Conservation (phyloP, 2,113 vertebrate genomes). For the Reinhardtius hippoglossoides region DNA sequence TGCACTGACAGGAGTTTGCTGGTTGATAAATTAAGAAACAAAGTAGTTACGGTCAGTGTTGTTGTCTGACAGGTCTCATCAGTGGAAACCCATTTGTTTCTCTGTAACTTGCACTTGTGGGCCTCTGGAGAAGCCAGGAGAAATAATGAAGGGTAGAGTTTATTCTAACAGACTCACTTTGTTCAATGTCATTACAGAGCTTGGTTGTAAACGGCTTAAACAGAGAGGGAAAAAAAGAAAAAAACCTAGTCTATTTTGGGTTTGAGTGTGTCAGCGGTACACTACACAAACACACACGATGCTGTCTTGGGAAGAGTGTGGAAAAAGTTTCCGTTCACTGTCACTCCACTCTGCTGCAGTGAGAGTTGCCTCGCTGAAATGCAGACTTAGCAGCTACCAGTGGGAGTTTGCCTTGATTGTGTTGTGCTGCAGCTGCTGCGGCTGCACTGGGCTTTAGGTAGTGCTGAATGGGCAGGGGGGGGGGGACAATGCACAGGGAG, state of each 20-base stretch:
- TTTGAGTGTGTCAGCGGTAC: constrained; percentile 68
- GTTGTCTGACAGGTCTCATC: constrained; percentile 17
- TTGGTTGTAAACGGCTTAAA: constrained; percentile 43
- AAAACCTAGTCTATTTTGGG: constrained; percentile 57
- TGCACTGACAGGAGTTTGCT: constrained; percentile 1
- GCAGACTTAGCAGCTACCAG: constrained; percentile 71
- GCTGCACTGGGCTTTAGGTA: constrained; percentile 65
- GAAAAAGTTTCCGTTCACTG: constrained; percentile 73
- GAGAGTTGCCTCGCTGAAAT: constrained; percentile 70
- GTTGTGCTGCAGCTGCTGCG: constrained; percentile 67
- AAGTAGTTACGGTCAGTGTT: not conserved
- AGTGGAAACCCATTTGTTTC: constrained; percentile 32
- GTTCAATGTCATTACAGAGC: constrained; percentile 62
- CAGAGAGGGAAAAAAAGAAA: not conserved
- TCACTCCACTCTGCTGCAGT: constrained; percentile 70
- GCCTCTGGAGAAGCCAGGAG: constrained; percentile 14
- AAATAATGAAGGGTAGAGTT: constrained; percentile 30
- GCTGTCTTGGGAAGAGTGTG: constrained; percentile 65
- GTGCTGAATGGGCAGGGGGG: constrained; percentile 78
- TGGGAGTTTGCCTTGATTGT: constrained; percentile 77
- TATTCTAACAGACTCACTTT: constrained; percentile 38
- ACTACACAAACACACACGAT: constrained; percentile 51
- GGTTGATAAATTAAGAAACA: constrained; percentile 8
- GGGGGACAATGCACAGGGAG: constrained; percentile 66
- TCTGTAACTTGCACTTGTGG: constrained; percentile 5